A percentile compares a stretch with the other conserved stretches of the same genome.
These are phyloP conservation scores for Whitmania pigra DNA, from an alignment of 1,140 invertebrate species.

Conservation along the genomic window DNA sequence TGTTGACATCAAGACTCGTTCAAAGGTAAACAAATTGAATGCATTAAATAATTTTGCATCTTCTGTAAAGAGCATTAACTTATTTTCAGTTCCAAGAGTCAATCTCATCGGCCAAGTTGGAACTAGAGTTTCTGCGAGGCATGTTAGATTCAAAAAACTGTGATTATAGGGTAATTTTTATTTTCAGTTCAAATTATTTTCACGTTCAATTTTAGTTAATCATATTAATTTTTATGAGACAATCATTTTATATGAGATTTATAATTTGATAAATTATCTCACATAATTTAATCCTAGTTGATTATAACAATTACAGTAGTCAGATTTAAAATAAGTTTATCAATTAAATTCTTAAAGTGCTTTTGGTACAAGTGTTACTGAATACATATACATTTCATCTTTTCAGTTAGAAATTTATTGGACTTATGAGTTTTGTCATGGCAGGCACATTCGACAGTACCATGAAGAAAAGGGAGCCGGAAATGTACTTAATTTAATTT, in stretches of 20 bases:
- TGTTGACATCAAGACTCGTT: conserved; percentile 37
- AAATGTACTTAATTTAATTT: conserved; percentile 30
- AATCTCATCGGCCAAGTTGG: conserved; percentile 7
- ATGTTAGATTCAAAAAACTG: conserved; percentile 61
- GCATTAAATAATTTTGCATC: conserved; percentile 51
- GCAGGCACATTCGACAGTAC: conserved; percentile 74
- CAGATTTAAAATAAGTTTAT: not conserved
- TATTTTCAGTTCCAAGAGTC: not conserved
- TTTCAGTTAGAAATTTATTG: conserved; percentile 76
- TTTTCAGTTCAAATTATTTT: not conserved
- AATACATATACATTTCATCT: conserved; percentile 25
- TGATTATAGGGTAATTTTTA: conserved; percentile 56
- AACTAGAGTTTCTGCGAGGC: conserved; percentile 55
- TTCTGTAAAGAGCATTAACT: no score
- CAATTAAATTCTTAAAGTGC: not conserved
- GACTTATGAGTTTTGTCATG: conserved; percentile 94
- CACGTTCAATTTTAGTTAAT: no score
- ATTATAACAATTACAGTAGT: no score
- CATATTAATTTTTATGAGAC: no score
- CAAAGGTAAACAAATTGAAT: conserved; percentile 23
- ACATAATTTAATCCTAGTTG: not conserved
- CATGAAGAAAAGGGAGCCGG: conserved; percentile 73
- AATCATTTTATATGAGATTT: no score
- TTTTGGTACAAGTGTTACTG: not conserved
- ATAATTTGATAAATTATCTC: not conserved